phyloP scores from a whole-genome alignment of 2,888 invertebrate genomes.

The Allolobophora icterica region DNA sequence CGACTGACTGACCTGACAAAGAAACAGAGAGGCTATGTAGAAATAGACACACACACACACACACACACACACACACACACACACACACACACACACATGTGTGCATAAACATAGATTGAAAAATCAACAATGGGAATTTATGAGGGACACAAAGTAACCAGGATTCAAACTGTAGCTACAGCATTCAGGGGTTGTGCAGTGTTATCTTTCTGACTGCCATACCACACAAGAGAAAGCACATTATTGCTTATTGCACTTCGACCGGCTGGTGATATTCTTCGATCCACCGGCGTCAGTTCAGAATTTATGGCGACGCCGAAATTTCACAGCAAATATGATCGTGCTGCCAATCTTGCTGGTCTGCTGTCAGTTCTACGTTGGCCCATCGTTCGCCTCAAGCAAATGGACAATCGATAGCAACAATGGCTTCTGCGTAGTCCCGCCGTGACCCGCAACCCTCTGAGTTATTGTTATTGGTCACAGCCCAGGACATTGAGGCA shows the following conservation, averaged over 20 bases:
- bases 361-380: constrained; percentile 13
- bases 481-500: background rate
- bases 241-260: constrained; percentile 8
- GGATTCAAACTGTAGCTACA: background rate
- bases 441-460: background rate
- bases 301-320: background rate
- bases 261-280: constrained; percentile 6
- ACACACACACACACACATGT: too few species aligned
- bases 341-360: constrained; percentile 9
- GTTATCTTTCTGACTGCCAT: background rate
- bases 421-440: constrained; percentile 11
- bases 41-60: too few species aligned
- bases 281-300: background rate
- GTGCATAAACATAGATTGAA: too few species aligned
- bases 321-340: constrained; percentile 2
- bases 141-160: background rate
- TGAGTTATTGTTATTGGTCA: constrained; percentile 17
- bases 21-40: too few species aligned
- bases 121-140: too few species aligned
- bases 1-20: too few species aligned
- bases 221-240: background rate
- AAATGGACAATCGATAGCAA: constrained; percentile 17
- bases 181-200: background rate
- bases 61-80: too few species aligned
- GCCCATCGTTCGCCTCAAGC: background rate